Evolutionary conservation across 2,113 vertebrate genomes (phyloP).

Genomic region (Anhinga anhinga): DNA sequence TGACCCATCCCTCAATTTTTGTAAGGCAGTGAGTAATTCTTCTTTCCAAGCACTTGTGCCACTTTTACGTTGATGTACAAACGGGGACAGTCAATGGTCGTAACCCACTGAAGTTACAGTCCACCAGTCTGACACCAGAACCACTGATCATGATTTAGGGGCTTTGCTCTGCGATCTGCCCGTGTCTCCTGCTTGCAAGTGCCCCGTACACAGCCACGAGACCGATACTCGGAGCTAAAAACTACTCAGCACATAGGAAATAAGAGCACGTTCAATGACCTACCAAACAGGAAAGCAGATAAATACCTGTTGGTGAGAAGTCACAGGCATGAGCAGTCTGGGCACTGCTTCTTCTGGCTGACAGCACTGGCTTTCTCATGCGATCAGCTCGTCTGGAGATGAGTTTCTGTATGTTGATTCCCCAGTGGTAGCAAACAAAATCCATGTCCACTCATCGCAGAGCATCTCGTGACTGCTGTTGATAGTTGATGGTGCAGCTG

Average conservation of each 20-base stretch:
- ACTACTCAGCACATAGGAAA: background rate
- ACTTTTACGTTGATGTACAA: background rate
- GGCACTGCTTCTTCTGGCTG: background rate
- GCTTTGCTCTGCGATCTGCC: background rate
- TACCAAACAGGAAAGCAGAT: background rate
- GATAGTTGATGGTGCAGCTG: background rate
- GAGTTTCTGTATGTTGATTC: background rate
- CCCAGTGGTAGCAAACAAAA: background rate
- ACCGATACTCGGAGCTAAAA: background rate
- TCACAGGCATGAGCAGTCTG: background rate
- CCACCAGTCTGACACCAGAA: background rate
- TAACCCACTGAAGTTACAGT: background rate
- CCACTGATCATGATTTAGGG: background rate
- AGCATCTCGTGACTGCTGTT: background rate
- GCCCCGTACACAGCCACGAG: background rate
- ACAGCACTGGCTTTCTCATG: background rate
- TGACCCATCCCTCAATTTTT: background rate
- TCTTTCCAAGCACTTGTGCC: background rate
- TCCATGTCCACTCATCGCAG: accelerated
- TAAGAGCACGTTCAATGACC: background rate
- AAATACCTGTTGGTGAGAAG: background rate
- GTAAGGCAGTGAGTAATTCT: background rate
- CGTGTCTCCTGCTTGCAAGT: background rate
- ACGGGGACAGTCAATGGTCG: too few relatives aligned
- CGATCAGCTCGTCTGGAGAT: background rate